Conservation (phyloP, 2,113 vertebrate species). For the Sus scrofa region DNA sequence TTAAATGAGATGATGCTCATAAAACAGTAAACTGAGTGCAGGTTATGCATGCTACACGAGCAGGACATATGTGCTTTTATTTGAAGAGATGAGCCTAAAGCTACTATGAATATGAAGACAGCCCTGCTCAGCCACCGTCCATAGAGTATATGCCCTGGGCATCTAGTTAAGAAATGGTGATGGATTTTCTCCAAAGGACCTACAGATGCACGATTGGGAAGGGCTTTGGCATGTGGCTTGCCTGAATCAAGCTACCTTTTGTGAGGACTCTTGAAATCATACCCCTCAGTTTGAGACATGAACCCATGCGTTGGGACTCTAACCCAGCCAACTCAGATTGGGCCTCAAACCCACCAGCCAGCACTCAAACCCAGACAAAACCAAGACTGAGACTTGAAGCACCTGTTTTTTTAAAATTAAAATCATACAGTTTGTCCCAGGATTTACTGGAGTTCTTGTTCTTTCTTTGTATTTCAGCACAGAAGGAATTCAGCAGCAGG, state of each 20-base stretch:
- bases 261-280: neutral
- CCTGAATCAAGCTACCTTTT: neutral
- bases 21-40: neutral
- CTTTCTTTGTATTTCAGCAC: no score
- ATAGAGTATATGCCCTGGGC: neutral
- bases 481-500: no score
- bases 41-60: neutral
- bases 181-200: neutral
- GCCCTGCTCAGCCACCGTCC: neutral
- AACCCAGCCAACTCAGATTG: no score
- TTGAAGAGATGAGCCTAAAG: neutral
- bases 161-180: neutral
- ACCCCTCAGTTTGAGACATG: no score
- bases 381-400: no score
- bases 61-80: neutral
- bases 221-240: neutral
- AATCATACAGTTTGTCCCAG: no score
- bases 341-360: no score
- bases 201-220: rapidly evolving
- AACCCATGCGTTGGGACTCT: no score
- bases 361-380: no score
- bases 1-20: neutral
- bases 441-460: no score
- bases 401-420: no score
- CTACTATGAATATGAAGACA: neutral